These are phyloP conservation scores for Theonella swinhoei DNA, from an alignment of 37 sponge, comb jelly and placozoan genomes.

Conservation along the genomic window DNA sequence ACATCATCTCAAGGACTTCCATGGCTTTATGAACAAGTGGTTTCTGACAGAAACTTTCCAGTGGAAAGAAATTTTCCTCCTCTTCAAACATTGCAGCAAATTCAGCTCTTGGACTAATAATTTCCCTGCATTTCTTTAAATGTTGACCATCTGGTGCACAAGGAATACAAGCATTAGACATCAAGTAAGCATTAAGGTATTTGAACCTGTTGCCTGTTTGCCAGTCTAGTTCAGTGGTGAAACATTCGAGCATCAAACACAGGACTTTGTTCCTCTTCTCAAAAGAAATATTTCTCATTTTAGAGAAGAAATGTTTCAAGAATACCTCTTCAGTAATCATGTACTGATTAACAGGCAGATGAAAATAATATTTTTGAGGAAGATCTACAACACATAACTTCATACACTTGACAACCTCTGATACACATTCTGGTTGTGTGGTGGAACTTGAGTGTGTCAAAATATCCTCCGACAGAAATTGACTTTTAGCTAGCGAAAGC, in stretches of 20 bases:
- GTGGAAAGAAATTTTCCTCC: slow-evolving; percentile 64
- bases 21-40: not conserved
- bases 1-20: slow-evolving; percentile 18
- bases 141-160: slow-evolving; percentile 41
- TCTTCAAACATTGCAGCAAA: slow-evolving; percentile 31
- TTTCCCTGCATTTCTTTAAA: slow-evolving; percentile 12
- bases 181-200: not conserved
- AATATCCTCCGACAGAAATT: slow-evolving; percentile 3
- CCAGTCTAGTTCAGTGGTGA: not conserved
- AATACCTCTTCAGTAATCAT: not conserved
- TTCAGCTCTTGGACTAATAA: slow-evolving; percentile 39
- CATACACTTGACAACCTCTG: not conserved
- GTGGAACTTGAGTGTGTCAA: slow-evolving; percentile 2
- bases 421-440: not conserved
- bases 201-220: not conserved
- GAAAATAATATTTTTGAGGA: not conserved
- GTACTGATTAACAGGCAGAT: not conserved
- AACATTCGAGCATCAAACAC: not conserved
- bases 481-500: slow-evolving; percentile 12
- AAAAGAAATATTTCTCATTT: not conserved
- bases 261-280: not conserved
- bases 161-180: slow-evolving; percentile 36
- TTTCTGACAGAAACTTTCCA: slow-evolving; percentile 5
- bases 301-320: not conserved
- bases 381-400: not conserved